These are phyloP conservation scores for Cherax destructor DNA, from an alignment of 1,140 invertebrate species.

Conservation along the genomic window DNA sequence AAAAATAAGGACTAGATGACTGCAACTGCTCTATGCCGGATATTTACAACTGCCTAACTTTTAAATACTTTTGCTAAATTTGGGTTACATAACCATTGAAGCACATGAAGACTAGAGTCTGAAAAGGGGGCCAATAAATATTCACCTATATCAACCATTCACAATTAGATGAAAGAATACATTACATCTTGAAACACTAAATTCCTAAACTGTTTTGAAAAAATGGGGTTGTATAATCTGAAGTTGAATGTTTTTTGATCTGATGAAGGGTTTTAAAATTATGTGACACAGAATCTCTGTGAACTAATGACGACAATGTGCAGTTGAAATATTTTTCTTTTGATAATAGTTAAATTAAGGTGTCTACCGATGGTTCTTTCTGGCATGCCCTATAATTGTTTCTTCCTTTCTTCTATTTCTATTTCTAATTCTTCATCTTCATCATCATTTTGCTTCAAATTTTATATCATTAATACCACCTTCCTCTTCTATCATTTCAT, in stretches of 20 bases:
- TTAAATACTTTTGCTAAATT: not conserved
- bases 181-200: not conserved
- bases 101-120: not conserved
- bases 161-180: not conserved
- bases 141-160: not conserved
- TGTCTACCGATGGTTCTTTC: not conserved
- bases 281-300: not conserved
- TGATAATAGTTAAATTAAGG: not conserved
- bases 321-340: not conserved
- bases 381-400: not conserved
- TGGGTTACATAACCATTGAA: not conserved
- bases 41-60: not conserved
- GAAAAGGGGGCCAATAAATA: not conserved
- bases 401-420: not conserved
- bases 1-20: not conserved
- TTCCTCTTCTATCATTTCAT: constrained; percentile 26
- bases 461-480: constrained; percentile 10
- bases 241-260: not conserved
- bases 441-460: constrained; percentile 17
- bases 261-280: not conserved
- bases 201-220: not conserved
- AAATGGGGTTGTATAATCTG: not conserved
- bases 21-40: not conserved
- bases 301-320: not conserved
- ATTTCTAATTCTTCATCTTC: not conserved